Evolutionary conservation across 2,113 vertebrate genomes (phyloP).

Genomic region (Otis tarda): DNA sequence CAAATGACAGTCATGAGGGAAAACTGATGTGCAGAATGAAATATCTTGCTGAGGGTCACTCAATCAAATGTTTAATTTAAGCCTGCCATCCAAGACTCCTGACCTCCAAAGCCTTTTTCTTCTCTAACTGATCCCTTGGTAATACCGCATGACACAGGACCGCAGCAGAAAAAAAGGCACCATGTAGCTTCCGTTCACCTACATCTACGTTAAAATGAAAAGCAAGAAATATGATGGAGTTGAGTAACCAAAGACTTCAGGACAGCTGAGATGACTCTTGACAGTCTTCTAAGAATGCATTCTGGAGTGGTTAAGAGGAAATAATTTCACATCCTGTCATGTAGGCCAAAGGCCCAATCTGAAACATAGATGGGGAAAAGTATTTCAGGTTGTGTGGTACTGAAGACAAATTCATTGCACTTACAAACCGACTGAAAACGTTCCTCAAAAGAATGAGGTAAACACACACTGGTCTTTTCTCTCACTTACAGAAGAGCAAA

Average conservation of each 20-base stretch:
- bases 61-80: neutral
- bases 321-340: neutral
- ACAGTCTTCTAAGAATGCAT: neutral
- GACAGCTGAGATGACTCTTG: neutral
- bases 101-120: neutral
- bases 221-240: neutral
- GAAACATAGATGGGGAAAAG: neutral
- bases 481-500: neutral
- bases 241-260: neutral
- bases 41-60: neutral
- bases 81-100: neutral
- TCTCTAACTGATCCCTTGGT: neutral
- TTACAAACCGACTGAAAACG: neutral
- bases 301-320: neutral
- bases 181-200: fast-evolving
- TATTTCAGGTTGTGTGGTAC: neutral
- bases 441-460: neutral
- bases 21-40: neutral
- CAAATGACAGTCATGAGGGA: neutral
- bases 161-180: neutral
- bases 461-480: neutral
- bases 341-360: neutral
- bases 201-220: neutral
- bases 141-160: neutral
- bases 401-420: neutral